These are phyloP conservation scores for Xestia c-nigrum DNA, from an alignment of 2,888 invertebrate genomes.

Conservation along the genomic window DNA sequence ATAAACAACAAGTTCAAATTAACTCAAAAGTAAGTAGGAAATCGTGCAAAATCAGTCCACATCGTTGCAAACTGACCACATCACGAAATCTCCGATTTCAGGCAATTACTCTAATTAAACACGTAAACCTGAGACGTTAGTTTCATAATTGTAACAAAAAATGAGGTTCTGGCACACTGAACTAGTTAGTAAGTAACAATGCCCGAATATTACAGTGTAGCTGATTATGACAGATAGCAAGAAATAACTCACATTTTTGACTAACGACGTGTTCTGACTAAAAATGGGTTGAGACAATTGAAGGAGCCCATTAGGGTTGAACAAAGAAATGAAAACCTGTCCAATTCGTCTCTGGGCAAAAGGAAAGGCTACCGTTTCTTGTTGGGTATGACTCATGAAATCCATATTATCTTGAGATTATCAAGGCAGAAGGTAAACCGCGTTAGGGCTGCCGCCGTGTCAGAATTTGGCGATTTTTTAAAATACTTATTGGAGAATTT, in stretches of 20 bases:
- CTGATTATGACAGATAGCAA: constrained; percentile 64
- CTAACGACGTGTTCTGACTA: constrained; percentile 50
- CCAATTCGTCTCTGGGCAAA: constrained; percentile 34
- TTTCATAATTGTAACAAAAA: constrained; percentile 62
- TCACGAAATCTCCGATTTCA: constrained; percentile 56
- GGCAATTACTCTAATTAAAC: constrained; percentile 65
- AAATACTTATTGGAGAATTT: background rate
- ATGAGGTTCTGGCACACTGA: constrained; percentile 60
- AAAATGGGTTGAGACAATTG: constrained; percentile 61
- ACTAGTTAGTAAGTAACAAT: constrained; percentile 64
- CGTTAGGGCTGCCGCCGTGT: constrained; percentile 39
- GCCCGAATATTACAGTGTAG: constrained; percentile 63
- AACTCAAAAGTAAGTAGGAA: constrained; percentile 10
- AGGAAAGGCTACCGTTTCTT: constrained; percentile 53
- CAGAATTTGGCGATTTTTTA: background rate
- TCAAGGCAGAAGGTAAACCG: constrained; percentile 45
- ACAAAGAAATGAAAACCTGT: constrained; percentile 56
- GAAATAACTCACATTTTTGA: constrained; percentile 62
- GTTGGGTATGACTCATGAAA: constrained; percentile 62
- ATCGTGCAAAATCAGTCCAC: constrained; percentile 18
- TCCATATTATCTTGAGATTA: constrained; percentile 54
- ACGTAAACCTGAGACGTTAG: constrained; percentile 58
- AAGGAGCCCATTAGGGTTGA: constrained; percentile 49
- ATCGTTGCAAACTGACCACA: constrained; percentile 39
- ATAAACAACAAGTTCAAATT: background rate